Base-by-base conservation (phyloP, 2,797 vertebrate species). In the Florisuga fusca region DNA sequence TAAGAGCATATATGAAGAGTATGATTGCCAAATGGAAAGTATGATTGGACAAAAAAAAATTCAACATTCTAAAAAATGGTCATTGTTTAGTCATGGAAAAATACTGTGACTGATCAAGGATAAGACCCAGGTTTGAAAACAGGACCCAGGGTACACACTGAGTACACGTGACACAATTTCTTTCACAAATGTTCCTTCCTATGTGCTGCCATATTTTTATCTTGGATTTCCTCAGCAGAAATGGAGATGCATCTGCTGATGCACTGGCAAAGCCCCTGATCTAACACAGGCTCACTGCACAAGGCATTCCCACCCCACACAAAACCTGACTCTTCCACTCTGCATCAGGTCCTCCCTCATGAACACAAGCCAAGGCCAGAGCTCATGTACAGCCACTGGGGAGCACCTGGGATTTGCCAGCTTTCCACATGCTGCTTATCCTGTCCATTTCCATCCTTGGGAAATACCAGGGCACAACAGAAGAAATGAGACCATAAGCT, bases 381-480 rank as follows among this genome's bases (percentile, higher is more conserved):
- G 34, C 45, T 50, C 33, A 15, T 3, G 15, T 25, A 36, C 58
- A 53, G 71, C 58, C 58, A 68, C 48, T 1, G 2, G n/a, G 16
- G 9, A 90, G 12, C 41, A 79, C 31, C 36, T 50, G 46, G 41
- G 59, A 53, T 23, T 64, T 69, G 75, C 36, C 14, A 74, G 46
- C n/a, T 36, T 36, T 8, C n/a, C 54, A 63, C 46, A 79, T 0
- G 0, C 19, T 79, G 21, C n/a, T 66, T 34, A n/a, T 61, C 38
- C 48, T 55, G 38, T 18, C 38, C 41, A 2, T 2, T n/a, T n/a
- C n/a, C n/a, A n/a, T n/a, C n/a, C 84, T 88, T 2, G 3, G 58
- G 20, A 90, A 88, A 71, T 21, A 66, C 48, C 1, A 1, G 26
- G 25, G 36, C 36, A 57, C 0, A 0, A 54, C 14, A 38, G n/a